Conservation (phyloP, 92 coral and sea anemone genomes). For the Porites lobata region DNA sequence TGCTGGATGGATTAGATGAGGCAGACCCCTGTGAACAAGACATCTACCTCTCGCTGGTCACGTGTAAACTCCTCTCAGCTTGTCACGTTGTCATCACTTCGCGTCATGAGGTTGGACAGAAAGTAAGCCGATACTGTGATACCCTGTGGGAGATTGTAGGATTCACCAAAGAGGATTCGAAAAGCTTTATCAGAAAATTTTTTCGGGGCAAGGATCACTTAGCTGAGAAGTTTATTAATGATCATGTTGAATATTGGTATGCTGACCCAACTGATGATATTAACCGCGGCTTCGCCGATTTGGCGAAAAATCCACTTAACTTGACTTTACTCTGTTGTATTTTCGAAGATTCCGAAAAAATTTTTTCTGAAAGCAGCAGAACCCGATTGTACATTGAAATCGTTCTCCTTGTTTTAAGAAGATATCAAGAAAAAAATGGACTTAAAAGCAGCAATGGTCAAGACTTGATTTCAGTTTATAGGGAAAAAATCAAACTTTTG, state of each 20-base stretch:
- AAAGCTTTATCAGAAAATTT: neutral
- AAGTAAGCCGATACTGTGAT: neutral
- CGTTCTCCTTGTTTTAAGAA: neutral
- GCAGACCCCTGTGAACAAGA: no score
- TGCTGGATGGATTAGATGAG: neutral
- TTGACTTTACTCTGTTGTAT: neutral
- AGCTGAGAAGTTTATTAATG: neutral
- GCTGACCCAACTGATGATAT: neutral
- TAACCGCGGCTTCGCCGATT: neutral
- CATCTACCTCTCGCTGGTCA: no score
- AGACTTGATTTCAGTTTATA: neutral
- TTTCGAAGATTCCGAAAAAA: neutral
- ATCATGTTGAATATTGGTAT: no score
- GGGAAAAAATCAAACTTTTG: neutral
- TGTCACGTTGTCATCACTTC: neutral
- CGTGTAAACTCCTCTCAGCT: neutral
- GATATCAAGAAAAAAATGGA: neutral
- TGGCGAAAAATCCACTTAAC: neutral
- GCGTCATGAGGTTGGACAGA: neutral
- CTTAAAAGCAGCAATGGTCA: neutral
- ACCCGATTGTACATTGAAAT: neutral
- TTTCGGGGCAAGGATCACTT: neutral
- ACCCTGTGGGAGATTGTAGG: neutral
- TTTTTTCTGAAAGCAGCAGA: neutral
- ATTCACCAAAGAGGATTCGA: neutral